phyloP scores from a whole-genome alignment of 2,797 vertebrate genomes.

The Saguinus oedipus region DNA sequence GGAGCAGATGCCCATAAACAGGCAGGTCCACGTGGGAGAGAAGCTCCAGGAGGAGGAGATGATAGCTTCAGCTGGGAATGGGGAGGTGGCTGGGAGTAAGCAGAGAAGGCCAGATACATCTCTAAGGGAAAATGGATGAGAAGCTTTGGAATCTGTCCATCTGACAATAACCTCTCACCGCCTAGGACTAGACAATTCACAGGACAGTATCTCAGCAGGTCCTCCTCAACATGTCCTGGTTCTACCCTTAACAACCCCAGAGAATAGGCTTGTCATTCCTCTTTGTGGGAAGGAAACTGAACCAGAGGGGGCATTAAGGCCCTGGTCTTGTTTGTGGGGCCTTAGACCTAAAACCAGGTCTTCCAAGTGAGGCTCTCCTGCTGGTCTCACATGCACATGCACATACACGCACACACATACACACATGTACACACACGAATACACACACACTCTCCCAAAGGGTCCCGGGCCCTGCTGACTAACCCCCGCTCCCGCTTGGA shows the following conservation, averaged over 20 bases:
- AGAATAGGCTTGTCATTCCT: neutral
- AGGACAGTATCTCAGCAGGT: neutral
- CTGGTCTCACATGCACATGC: neutral
- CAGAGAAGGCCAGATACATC: neutral
- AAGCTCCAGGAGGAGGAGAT: neutral
- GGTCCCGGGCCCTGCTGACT: neutral
- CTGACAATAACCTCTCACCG: too few species aligned
- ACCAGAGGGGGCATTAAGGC: neutral
- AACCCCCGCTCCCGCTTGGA: too few species aligned
- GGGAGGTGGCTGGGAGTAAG: neutral
- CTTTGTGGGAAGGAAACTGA: neutral
- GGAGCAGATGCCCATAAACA: rapidly evolving
- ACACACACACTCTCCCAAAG: neutral
- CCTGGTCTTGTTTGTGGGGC: neutral
- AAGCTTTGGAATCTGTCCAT: neutral
- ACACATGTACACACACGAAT: rapidly evolving
- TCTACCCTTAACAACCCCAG: neutral
- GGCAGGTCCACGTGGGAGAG: neutral
- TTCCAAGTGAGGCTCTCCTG: neutral
- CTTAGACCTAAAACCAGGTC: neutral
- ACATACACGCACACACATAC: rapidly evolving
- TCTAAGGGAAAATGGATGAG: neutral
- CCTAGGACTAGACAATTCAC: neutral
- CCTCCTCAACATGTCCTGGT: neutral
- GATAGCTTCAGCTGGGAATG: neutral